A percentile compares a stretch with the other conserved stretches of the same genome.
These are phyloP conservation scores for Drosophila birchii DNA, from an alignment of 2,888 invertebrate genomes.

Conservation along the genomic window DNA sequence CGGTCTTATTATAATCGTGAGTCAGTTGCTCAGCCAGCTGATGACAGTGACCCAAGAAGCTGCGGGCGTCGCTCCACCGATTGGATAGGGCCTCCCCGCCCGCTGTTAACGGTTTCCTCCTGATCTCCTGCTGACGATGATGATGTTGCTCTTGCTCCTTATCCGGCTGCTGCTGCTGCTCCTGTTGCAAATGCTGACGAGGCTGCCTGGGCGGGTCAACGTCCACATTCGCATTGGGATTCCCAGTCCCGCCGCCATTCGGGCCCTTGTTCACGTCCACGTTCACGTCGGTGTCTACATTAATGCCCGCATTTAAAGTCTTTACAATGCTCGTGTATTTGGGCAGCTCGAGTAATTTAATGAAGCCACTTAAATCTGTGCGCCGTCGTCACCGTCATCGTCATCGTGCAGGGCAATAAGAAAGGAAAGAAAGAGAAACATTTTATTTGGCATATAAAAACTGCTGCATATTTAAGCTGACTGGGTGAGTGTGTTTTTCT, in stretches of 20 bases:
- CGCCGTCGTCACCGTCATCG: slow-evolving; percentile 54
- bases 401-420: slow-evolving; percentile 33
- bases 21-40: slow-evolving; percentile 83
- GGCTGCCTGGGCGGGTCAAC: slow-evolving; percentile 73
- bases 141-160: slow-evolving; percentile 45
- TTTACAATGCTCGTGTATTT: slow-evolving; percentile 84
- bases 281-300: slow-evolving; percentile 69
- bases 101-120: slow-evolving; percentile 61
- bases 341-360: slow-evolving; percentile 83
- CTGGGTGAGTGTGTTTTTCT: slow-evolving; percentile 23
- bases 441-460: slow-evolving; percentile 66
- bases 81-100: slow-evolving; percentile 35
- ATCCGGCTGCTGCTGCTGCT: slow-evolving; percentile 23
- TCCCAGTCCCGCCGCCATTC: background rate
- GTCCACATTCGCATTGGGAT: slow-evolving; percentile 30
- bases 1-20: slow-evolving; percentile 83
- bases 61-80: slow-evolving; percentile 49
- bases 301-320: slow-evolving; percentile 82
- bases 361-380: slow-evolving; percentile 84
- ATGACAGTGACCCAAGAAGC: slow-evolving; percentile 82
- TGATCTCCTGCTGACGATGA: slow-evolving; percentile 39
- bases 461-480: slow-evolving; percentile 66
- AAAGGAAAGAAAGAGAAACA: slow-evolving; percentile 59
- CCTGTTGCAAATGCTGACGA: slow-evolving; percentile 64
- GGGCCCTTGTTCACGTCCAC: slow-evolving; percentile 38